A percentile compares a stretch with the other conserved stretches of the same genome.
phyloP scores from a whole-genome alignment of 2,113 vertebrate species.

The Sorex fumeus region DNA sequence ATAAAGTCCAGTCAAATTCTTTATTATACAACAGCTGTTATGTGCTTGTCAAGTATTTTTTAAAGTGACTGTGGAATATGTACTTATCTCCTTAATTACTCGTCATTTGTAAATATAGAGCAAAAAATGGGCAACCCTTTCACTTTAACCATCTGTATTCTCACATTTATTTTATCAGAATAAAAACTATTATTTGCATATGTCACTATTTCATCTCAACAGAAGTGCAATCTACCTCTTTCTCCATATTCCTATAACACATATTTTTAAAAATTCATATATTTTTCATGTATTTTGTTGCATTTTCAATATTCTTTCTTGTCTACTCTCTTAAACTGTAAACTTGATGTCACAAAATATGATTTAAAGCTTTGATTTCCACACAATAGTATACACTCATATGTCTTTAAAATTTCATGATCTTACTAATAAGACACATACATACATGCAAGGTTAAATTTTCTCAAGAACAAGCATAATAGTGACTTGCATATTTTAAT shows the following conservation, averaged over 20 bases:
- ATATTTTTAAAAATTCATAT: not conserved
- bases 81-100: slow-evolving; percentile 25
- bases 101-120: slow-evolving; percentile 14
- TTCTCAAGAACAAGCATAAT: not conserved
- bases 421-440: not conserved
- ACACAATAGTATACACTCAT: not conserved
- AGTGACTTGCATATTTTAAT: not conserved
- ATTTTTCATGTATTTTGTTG: not conserved
- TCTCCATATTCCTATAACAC: not conserved
- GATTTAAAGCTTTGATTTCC: not conserved
- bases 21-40: slow-evolving; percentile 1
- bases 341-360: slow-evolving; percentile 30
- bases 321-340: slow-evolving; percentile 6
- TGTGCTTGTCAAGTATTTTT: not conserved
- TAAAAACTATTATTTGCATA: slow-evolving; percentile 19
- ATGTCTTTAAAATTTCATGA: not conserved
- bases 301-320: not conserved
- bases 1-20: not conserved
- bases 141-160: not conserved
- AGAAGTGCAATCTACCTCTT: not conserved
- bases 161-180: slow-evolving; percentile 32
- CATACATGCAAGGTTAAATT: not conserved
- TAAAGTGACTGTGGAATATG: not conserved
- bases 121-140: not conserved
- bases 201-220: not conserved